phyloP scores from a whole-genome alignment of 2,888 invertebrate genomes.

The Eristalis tenax region DNA sequence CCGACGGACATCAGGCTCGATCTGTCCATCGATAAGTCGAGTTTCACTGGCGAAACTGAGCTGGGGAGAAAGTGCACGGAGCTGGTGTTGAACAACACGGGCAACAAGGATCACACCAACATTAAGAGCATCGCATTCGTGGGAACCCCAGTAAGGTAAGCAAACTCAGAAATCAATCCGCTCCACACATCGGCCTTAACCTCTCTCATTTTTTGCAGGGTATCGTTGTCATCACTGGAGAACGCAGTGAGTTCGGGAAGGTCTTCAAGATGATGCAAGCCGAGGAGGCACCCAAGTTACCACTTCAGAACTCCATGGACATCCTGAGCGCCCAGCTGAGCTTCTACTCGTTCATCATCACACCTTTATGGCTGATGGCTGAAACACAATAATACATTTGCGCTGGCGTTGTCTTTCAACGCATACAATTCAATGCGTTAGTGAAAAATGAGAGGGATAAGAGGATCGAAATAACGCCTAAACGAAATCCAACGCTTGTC shows the following conservation, averaged over 20 bases:
- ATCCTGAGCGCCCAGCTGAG: slow-evolving; percentile 97
- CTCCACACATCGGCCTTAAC: slow-evolving; percentile 7
- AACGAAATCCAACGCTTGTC: too few relatives aligned
- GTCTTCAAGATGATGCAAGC: slow-evolving; percentile 99
- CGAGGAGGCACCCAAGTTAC: slow-evolving; percentile 99
- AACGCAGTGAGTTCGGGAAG: slow-evolving; percentile 98
- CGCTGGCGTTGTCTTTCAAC: too few relatives aligned
- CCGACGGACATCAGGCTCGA: slow-evolving; percentile 97
- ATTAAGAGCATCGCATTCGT: slow-evolving; percentile 96
- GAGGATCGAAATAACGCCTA: too few relatives aligned
- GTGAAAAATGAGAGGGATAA: too few relatives aligned
- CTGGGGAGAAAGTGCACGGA: slow-evolving; percentile 90
- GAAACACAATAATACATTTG: too few relatives aligned
- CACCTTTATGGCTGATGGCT: too few relatives aligned
- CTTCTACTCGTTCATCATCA: slow-evolving; percentile 98
- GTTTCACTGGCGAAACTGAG: slow-evolving; percentile 99
- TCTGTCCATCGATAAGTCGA: slow-evolving; percentile 97
- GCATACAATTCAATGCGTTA: too few relatives aligned
- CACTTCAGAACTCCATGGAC: slow-evolving; percentile 98
- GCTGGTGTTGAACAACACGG: slow-evolving; percentile 85
- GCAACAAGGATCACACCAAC: slow-evolving; percentile 84
- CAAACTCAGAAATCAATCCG: neutral
- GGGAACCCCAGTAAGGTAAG: slow-evolving; percentile 98
- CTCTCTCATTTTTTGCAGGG: slow-evolving; percentile 84
- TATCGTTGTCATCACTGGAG: slow-evolving; percentile 97